Evolutionary conservation across 2,888 invertebrate genomes (phyloP).

Genomic region (Perithous albicinctus): DNA sequence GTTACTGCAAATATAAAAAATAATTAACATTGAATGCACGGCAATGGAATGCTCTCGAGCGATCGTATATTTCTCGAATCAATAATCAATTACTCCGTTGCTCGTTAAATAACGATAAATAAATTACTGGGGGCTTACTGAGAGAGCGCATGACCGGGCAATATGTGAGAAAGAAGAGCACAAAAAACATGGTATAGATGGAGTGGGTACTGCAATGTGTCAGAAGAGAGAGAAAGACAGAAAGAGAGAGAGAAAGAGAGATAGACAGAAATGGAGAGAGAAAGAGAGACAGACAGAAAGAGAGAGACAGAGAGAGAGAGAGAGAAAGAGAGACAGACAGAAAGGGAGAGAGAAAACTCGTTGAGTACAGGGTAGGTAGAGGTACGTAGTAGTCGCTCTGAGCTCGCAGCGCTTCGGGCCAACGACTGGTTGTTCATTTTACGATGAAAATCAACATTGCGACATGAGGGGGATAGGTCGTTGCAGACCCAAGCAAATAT

Average conservation of each 20-base stretch:
- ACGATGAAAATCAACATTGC: slow-evolving; percentile 76
- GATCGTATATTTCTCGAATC: slow-evolving; percentile 23
- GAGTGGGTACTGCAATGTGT: slow-evolving; percentile 24
- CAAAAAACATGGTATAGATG: not conserved
- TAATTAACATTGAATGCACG: not conserved
- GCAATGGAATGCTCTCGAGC: not conserved
- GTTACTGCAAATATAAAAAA: slow-evolving; percentile 8
- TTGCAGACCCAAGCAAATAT: slow-evolving; percentile 49
- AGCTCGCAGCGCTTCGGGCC: not conserved
- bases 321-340: no score
- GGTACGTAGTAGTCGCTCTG: slow-evolving; percentile 16
- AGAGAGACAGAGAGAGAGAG: no score
- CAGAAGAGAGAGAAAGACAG: slow-evolving; percentile 14
- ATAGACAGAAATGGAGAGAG: no score
- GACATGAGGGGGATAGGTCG: slow-evolving; percentile 49
- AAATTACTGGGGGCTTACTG: slow-evolving; percentile 39
- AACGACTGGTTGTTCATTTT: slow-evolving; percentile 72
- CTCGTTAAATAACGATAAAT: slow-evolving; percentile 39
- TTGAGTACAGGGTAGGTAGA: not conserved
- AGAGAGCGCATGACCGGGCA: slow-evolving; percentile 33
- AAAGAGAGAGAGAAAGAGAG: no score
- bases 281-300: no score
- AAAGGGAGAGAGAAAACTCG: no score
- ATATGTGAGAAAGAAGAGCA: slow-evolving; percentile 27
- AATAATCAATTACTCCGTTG: slow-evolving; percentile 24